A percentile compares a stretch with the other conserved stretches of the same genome.
Conservation (phyloP, 2,113 vertebrate genomes). For the Ia io region DNA sequence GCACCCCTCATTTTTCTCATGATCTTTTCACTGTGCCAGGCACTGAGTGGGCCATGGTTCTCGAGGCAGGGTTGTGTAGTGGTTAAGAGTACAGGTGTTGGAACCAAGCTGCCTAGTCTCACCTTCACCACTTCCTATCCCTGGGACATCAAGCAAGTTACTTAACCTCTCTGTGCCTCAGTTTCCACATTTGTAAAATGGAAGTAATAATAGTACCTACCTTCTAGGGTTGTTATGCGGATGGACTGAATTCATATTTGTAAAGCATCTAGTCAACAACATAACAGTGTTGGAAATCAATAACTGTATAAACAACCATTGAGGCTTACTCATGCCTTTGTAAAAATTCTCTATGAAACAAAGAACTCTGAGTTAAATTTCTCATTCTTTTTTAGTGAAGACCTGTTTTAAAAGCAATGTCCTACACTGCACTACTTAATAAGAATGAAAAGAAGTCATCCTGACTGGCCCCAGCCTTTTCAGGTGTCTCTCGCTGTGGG, state of each 20-base stretch:
- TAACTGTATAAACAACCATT: background rate
- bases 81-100: background rate
- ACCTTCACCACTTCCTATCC: background rate
- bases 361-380: constrained; percentile 24
- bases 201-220: background rate
- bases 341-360: background rate
- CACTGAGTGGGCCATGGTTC: background rate
- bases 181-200: constrained; percentile 1
- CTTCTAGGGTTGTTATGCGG: background rate
- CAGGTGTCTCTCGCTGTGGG: background rate
- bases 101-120: background rate
- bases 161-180: background rate
- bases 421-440: background rate
- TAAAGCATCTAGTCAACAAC: background rate
- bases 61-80: background rate
- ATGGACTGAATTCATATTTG: background rate
- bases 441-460: background rate
- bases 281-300: background rate
- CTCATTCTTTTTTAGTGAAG: background rate
- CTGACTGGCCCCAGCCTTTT: background rate
- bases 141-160: background rate
- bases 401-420: constrained; percentile 48
- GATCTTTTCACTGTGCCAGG: background rate
- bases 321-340: background rate
- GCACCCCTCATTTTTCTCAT: background rate